Percentiles rank a stretch among this genome's conserved stretches.
Evolutionary conservation across 2,113 vertebrate species (phyloP).

Genomic region (Jaculus jaculus): DNA sequence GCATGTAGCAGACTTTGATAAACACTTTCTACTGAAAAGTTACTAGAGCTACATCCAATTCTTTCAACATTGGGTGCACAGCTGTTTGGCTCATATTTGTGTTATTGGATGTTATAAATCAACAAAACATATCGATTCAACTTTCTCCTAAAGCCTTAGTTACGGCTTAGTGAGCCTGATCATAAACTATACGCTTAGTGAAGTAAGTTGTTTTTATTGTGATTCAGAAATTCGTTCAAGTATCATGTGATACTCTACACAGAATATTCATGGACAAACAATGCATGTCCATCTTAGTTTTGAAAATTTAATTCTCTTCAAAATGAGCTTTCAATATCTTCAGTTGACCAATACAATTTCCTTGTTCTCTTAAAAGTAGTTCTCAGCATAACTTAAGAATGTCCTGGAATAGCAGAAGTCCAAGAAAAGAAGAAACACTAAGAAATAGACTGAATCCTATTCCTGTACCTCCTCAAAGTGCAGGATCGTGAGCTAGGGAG

Average conservation of each 20-base stretch:
- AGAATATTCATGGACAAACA: not conserved
- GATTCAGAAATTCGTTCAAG: not conserved
- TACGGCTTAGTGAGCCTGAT: not conserved
- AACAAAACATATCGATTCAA: not conserved
- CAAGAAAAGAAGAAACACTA: not conserved
- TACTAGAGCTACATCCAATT: not conserved
- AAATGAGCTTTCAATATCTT: accelerated
- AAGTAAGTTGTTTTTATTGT: not conserved
- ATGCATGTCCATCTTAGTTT: not conserved
- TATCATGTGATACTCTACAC: not conserved
- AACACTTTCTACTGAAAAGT: not conserved
- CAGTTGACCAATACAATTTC: accelerated
- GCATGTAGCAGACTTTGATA: not conserved
- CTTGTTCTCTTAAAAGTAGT: not conserved
- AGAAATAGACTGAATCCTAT: not conserved
- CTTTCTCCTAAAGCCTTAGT: not conserved
- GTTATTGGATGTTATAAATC: not conserved
- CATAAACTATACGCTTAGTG: not conserved
- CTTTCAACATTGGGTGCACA: not conserved
- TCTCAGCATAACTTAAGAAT: not conserved
- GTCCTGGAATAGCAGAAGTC: not conserved
- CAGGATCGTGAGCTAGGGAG: not conserved
- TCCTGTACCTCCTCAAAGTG: not conserved
- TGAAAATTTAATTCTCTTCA: not conserved
- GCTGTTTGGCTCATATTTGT: not conserved